Percentiles rank a stretch among this genome's conserved stretches.
phyloP scores from a whole-genome alignment of 2,888 invertebrate species.

The Drosophila mimica region DNA sequence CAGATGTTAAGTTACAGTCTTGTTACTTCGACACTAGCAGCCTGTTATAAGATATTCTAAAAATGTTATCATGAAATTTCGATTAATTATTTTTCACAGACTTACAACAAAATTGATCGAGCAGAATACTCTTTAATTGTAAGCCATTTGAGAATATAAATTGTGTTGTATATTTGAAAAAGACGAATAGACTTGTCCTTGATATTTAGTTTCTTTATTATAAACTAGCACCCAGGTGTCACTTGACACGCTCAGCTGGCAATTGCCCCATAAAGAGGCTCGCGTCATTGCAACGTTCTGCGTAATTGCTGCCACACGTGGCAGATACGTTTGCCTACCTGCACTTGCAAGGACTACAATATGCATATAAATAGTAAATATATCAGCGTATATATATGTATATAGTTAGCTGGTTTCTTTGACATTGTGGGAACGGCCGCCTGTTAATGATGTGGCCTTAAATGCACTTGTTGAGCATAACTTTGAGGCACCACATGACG shows the following conservation, averaged over 20 bases:
- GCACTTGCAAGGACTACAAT: background rate
- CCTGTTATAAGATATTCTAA: background rate
- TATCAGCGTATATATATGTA: background rate
- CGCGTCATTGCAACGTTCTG: slow-evolving; percentile 37
- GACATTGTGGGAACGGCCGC: slow-evolving; percentile 58
- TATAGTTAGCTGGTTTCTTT: slow-evolving; percentile 48
- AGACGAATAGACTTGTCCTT: background rate
- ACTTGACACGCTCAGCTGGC: slow-evolving; percentile 12
- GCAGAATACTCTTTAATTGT: background rate
- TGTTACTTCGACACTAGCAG: background rate
- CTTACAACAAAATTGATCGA: background rate
- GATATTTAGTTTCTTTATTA: background rate
- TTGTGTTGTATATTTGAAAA: background rate
- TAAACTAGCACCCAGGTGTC: background rate
- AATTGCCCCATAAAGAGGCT: background rate
- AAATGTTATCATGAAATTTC: background rate
- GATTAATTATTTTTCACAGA: background rate
- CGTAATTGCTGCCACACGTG: slow-evolving; percentile 37
- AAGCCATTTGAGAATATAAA: background rate
- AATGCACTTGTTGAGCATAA: slow-evolving; percentile 71
- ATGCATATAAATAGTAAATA: background rate
- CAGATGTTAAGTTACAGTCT: background rate
- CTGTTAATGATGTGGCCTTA: slow-evolving; percentile 76
- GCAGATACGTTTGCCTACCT: background rate
- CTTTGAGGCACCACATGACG: slow-evolving; percentile 24